Evolutionary conservation across 2,888 invertebrate species (phyloP).

Genomic region (Ptychoptera contaminata): DNA sequence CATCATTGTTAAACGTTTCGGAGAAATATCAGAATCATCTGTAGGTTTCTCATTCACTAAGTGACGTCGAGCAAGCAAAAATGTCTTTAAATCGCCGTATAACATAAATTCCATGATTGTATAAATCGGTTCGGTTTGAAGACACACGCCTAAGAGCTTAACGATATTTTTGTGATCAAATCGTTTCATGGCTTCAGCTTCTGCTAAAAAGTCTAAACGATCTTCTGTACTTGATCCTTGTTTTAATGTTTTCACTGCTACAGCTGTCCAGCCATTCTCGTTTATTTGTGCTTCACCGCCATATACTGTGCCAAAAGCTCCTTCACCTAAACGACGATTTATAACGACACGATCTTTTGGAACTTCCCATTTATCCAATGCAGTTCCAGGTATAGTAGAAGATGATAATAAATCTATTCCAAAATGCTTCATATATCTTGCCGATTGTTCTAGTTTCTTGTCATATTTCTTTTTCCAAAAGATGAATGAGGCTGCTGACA

Average conservation of each 20-base stretch:
- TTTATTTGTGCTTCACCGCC: slow-evolving; percentile 60
- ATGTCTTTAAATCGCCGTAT: slow-evolving; percentile 83
- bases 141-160: slow-evolving; percentile 69
- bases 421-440: slow-evolving; percentile 51
- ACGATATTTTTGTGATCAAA: slow-evolving; percentile 85
- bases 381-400: slow-evolving; percentile 30
- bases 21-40: slow-evolving; percentile 58
- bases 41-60: slow-evolving; percentile 48
- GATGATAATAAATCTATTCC: slow-evolving; percentile 44
- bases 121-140: slow-evolving; percentile 73
- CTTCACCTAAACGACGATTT: slow-evolving; percentile 72
- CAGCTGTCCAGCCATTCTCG: slow-evolving; percentile 60
- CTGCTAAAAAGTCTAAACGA: slow-evolving; percentile 79
- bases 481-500: slow-evolving; percentile 41
- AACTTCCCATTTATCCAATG: slow-evolving; percentile 77
- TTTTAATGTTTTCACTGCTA: slow-evolving; percentile 81
- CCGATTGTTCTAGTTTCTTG: slow-evolving; percentile 44
- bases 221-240: slow-evolving; percentile 68
- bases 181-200: slow-evolving; percentile 87
- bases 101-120: slow-evolving; percentile 91
- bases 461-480: slow-evolving; percentile 53
- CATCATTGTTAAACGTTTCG: slow-evolving; percentile 67
- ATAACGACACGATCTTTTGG: slow-evolving; percentile 70
- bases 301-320: slow-evolving; percentile 85
- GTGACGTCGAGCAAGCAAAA: slow-evolving; percentile 68